Conservation (phyloP, 1,140 invertebrate genomes). For the Camponotus floridanus region DNA sequence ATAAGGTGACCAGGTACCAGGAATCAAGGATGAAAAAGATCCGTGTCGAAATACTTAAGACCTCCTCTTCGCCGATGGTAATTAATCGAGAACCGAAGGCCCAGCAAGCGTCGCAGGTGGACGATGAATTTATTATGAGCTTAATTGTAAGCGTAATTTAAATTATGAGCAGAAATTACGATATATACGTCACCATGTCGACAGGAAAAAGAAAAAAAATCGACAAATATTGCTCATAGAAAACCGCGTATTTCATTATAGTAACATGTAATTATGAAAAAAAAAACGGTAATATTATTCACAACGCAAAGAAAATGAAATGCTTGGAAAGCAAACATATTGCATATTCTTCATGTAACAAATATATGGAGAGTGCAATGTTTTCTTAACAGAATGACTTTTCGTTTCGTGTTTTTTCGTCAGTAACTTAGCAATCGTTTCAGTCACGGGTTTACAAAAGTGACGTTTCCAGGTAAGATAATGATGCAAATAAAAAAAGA, state of each 20-base stretch:
- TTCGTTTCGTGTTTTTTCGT: constrained; percentile 20
- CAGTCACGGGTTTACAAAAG: not conserved
- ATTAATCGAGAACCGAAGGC: constrained; percentile 15
- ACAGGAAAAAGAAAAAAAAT: not conserved
- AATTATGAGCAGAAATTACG: constrained; percentile 46
- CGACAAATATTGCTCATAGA: not conserved
- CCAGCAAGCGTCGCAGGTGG: constrained; percentile 23
- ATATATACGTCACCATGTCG: not conserved
- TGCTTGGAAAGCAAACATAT: not conserved
- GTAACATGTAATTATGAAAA: too few species aligned
- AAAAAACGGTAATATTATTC: too few species aligned
- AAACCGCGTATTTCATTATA: too few species aligned
- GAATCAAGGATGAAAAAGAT: constrained; percentile 16
- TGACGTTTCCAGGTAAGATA: constrained; percentile 58
- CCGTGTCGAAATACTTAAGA: constrained; percentile 48
- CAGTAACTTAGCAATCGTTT: constrained; percentile 20
- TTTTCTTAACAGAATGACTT: constrained; percentile 43
- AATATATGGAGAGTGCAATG: constrained; percentile 54
- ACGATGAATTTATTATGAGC: constrained; percentile 56
- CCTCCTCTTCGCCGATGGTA: not conserved
- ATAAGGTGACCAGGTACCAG: not conserved
- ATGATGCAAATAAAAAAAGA: constrained; percentile 50
- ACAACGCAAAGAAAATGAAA: too few species aligned
- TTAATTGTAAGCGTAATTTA: constrained; percentile 47
- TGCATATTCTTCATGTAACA: constrained; percentile 48